Conservation (phyloP, 2,113 vertebrate species). For the Dasypus novemcinctus region DNA sequence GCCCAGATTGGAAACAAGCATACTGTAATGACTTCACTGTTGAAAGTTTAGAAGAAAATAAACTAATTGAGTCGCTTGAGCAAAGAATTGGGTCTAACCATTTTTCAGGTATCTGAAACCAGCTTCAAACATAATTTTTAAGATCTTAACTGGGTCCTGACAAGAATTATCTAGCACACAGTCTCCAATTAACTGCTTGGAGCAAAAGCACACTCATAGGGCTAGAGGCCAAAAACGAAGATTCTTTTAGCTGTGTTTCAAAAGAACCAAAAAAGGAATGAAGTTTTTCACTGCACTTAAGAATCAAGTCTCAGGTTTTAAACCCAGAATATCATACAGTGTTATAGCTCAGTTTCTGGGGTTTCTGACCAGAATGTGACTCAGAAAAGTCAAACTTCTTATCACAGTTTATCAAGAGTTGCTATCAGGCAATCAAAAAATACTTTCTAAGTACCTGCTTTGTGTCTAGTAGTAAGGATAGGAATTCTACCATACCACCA, state of each 20-base stretch:
- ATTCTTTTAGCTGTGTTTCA: conserved; percentile 65
- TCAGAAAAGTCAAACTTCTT: not conserved
- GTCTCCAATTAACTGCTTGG: conserved; percentile 51
- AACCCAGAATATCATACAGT: not conserved
- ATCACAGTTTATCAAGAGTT: not conserved
- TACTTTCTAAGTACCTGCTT: not conserved
- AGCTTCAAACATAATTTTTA: conserved; percentile 60
- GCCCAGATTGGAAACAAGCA: conserved; percentile 23
- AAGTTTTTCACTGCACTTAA: conserved; percentile 43
- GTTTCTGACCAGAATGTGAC: not conserved
- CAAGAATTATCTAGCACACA: conserved; percentile 42
- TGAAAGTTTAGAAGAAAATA: conserved; percentile 39
- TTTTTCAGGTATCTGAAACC: conserved; percentile 50
- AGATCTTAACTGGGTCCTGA: conserved; percentile 40
- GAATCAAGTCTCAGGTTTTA: not conserved
- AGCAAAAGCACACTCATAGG: conserved; percentile 57
- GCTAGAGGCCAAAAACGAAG: conserved; percentile 62
- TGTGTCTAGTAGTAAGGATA: not conserved
- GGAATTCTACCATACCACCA: not conserved
- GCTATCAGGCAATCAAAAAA: not conserved
- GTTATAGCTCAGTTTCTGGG: not conserved
- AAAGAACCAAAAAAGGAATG: conserved; percentile 72
- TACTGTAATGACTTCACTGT: not conserved
- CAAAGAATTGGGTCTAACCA: not conserved
- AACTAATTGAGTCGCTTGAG: conserved; percentile 47